A percentile compares a stretch with the other conserved stretches of the same genome.
These are phyloP conservation scores for Nerophis ophidion DNA, from an alignment of 2,113 vertebrate species.

Conservation along the genomic window DNA sequence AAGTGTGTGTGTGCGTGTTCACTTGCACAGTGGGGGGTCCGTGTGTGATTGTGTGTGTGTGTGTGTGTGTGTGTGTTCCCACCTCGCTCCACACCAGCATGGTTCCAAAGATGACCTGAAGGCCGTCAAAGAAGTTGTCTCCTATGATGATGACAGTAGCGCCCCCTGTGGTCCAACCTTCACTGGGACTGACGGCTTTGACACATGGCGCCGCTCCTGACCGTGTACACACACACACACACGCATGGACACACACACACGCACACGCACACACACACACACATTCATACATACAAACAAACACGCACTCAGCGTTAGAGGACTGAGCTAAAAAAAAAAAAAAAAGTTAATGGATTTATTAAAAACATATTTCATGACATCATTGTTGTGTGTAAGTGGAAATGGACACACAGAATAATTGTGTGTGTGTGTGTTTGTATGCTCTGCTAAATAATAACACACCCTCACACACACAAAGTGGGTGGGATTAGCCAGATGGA, in stretches of 20 bases:
- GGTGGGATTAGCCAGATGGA: constrained; percentile 67
- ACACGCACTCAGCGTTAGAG: too few relatives aligned
- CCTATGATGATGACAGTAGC: constrained; percentile 77
- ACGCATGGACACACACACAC: not conserved
- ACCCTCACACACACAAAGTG: not conserved
- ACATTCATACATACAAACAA: constrained; percentile 4
- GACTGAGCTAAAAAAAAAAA: too few relatives aligned
- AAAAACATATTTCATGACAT: too few relatives aligned
- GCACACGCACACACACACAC: not conserved
- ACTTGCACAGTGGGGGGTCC: not conserved
- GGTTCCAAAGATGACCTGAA: constrained; percentile 75
- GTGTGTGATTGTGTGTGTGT: too few relatives aligned
- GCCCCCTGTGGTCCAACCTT: constrained; percentile 76
- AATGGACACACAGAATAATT: not conserved
- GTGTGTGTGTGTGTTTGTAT: constrained; percentile 13
- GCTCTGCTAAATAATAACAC: not conserved
- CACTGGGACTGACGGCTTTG: constrained; percentile 75
- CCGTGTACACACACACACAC: not conserved
- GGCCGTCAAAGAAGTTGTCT: constrained; percentile 78
- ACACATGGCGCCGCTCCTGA: constrained; percentile 71
- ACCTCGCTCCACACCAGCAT: constrained; percentile 77
- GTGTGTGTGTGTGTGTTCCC: constrained; percentile 49
- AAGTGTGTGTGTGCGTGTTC: too few relatives aligned
- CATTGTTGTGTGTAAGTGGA: too few relatives aligned
- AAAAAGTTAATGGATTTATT: too few relatives aligned